Evolutionary conservation across 2,113 vertebrate species (phyloP), one percentile per base, ranked within the genome.

Genomic region (Leucopsar rothschildi): DNA sequence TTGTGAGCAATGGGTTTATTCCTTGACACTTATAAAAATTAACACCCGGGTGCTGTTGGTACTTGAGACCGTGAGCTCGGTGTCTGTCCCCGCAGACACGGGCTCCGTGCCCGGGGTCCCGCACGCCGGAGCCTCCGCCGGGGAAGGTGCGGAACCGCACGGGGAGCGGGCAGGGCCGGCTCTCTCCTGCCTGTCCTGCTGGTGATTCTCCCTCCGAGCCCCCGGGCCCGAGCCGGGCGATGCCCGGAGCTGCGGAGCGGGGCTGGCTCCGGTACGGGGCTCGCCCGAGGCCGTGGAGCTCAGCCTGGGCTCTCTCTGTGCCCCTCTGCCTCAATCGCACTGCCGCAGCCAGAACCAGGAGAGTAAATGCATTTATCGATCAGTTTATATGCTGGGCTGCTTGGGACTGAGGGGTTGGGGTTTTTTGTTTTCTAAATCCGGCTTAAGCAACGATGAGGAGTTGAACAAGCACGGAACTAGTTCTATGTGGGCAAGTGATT

Each of bases 311-410:
- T 24, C 42, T 2, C 40, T 15, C 40, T 42, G 7, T 8, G 19
- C 10, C 55, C 10, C 68, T 24, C 28, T 2, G 4, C 42, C 15
- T 18, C 6, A 2, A 0, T 2, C 29, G 2, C 2, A 0, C 16
- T 2, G 60, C 5, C 12, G 55, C 59, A 5, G 55, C 42, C 79
- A 1, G 10, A 66, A 35, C 6, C 33, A 1, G n/a, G 11, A 8
- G 18, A 1, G 63, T 7, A 27, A 86, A 60, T 7, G 59, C 39
- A 3, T 12, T 35, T 33, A 23, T 70, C 52, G 8, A 11, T 11
- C 21, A 0, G 18, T 35, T 47, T 39, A 1, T 12, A 0, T 2
- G 25, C 31, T 3, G 40, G 35, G 31, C 11, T 86, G 9, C 33
- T 28, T 5, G 21, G 33, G 63, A 17, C 4, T 21, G 42, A 16